Evolutionary conservation across 1,140 invertebrate species (phyloP), one percentile per base, ranked within the genome.

Genomic region (Neodiprion pinetum): DNA sequence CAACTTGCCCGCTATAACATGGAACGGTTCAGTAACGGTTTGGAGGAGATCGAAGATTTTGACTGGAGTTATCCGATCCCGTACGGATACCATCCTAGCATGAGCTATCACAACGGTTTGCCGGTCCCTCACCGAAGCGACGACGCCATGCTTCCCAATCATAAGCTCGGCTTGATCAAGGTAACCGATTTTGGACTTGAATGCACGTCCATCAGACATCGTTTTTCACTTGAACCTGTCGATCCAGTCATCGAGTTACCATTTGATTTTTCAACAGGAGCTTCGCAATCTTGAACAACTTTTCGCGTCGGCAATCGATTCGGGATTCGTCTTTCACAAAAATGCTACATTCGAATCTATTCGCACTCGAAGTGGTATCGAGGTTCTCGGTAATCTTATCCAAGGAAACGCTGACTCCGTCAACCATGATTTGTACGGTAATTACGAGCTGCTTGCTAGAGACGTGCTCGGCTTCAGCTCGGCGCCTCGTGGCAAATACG

Each of bases 371-470:
- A 21, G 17, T 21, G 17, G 17, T 21, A 40, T 94, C 74, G 88
- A 93, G 76, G 85, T 90, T 69, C 86, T 95, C n/a, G 93, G 91
- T 40, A 91, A 92, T 78, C 77, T 94, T 2, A 90, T 95, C 70
- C 90, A 95, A 87, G 88, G 90, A 28, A 92, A 93, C 75, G 88
- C 88, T 1, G 92, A 94, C 73, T 92, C 91, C n/a, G 89, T 89
- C 66, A 93, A 95, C 84, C 80, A 79, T 7, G 84, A 87, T 65
- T 94, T 90, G 81, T 94, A 94, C 80, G 90, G 90, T 40, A 84
- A 86, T 8, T 84, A 85, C 72, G 88, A 88, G 68, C 78, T 72
- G 14, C 79, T 87, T 0, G 82, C 82, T 40, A 81, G 87, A 23
- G 81, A 87, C 49, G 79, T 89, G 67, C 77, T 88, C 7, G 86